Evolutionary conservation across 2,888 invertebrate genomes (phyloP).

Genomic region (Anoplius nigerrimus): DNA sequence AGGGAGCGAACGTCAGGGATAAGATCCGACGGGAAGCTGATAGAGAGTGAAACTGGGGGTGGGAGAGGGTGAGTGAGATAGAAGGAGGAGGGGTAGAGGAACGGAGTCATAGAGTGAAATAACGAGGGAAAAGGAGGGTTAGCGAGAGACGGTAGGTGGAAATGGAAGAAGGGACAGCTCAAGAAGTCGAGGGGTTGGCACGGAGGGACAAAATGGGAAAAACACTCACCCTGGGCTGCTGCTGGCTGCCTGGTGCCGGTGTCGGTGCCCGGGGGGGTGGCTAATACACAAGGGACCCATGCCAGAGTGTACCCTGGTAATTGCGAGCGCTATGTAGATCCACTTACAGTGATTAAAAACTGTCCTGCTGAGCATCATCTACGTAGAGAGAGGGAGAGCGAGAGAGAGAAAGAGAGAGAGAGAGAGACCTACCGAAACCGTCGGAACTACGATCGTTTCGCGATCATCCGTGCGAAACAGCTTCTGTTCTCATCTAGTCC

Average conservation of each 20-base stretch:
- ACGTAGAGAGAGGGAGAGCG: constrained; percentile 41
- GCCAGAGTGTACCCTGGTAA: constrained; percentile 70
- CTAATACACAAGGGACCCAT: constrained; percentile 71
- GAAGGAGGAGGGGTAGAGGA: not conserved
- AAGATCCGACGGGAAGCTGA: not conserved
- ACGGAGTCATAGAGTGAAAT: not conserved
- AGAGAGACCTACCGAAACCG: too few relatives aligned
- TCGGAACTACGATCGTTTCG: not conserved
- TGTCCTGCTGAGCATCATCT: constrained; percentile 73
- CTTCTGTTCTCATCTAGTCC: not conserved
- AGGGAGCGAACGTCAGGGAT: constrained; percentile 26
- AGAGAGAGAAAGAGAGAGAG: too few relatives aligned
- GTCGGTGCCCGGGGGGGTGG: constrained; percentile 49
- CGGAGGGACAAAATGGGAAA: constrained; percentile 59
- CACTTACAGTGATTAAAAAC: constrained; percentile 76
- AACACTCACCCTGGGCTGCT: constrained; percentile 47
- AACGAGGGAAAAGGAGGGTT: not conserved
- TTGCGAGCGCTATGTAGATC: constrained; percentile 75
- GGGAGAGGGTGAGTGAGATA: not conserved
- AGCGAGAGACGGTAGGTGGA: constrained; percentile 5
- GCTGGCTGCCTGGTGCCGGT: constrained; percentile 39
- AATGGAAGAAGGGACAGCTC: constrained; percentile 33
- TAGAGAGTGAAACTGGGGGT: not conserved
- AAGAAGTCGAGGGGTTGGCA: constrained; percentile 29
- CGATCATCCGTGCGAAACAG: not conserved